Base-by-base conservation (phyloP, 2,888 invertebrate genomes). In the Drosophila maculinotata region DNA sequence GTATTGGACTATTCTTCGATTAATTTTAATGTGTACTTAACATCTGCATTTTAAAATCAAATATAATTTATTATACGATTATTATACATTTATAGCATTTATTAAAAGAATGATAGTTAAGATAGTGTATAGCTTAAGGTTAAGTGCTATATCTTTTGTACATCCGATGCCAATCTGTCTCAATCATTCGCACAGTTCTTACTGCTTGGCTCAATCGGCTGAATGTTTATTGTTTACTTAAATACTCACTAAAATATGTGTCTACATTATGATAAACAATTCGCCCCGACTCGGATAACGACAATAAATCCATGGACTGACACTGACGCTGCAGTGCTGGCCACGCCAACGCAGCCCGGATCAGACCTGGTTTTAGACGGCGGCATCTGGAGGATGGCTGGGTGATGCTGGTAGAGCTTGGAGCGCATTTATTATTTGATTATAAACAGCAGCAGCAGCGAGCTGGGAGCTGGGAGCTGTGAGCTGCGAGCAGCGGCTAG, bases 361-460 rank as follows among this genome's bases (percentile, higher is more conserved):
- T 53, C 42, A 44, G 73, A 33, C 42, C 38, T 15, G 49, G 49
- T 42, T 31, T 41, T 12, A 38, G 60, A 39, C 42, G 33, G 36
- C 57, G 56, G 20, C 20, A 15, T 31, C 38, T 35, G 57, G 38
- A 4, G 20, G 20, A 42, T 54, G 74, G 31, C 45, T 36, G 69
- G 69, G 51, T 15, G 39, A 48, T 31, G 20, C 38, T 45, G 47
- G 42, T 58, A 69, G 62, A 62, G 69, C 74, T 79, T 68, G 81
- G 62, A 84, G 87, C 78, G 87, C 87, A 84, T 81, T 81, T 81
- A 84, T 81, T 81, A 81, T 81, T 81, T 81, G 81, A 81, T 81
- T 81, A 81, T 81, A 81, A 81, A 80, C 81, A 87, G 83, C 82
- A 81, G 87, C 45, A 30, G 15, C 70, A 58, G 49, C 59, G 20